Conservation (phyloP, 2,797 vertebrate genomes). For the Balearica regulorum region DNA sequence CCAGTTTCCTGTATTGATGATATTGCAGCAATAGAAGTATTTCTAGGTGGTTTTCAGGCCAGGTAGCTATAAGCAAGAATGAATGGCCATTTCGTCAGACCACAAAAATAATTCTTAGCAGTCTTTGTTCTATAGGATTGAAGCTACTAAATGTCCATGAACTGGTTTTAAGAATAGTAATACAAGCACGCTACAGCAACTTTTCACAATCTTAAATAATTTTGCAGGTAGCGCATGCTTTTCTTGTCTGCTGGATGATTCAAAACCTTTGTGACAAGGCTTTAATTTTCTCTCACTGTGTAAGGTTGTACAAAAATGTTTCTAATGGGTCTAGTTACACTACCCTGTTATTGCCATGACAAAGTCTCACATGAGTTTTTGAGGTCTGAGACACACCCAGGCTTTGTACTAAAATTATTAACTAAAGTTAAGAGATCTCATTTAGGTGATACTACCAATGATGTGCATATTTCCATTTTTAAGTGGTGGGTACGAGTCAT, state of each 20-base stretch:
- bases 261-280: background rate
- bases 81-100: background rate
- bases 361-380: background rate
- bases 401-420: background rate
- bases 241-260: background rate
- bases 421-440: background rate
- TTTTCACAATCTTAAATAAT: background rate
- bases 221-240: background rate
- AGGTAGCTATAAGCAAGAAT: background rate
- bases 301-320: background rate
- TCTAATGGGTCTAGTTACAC: background rate
- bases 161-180: background rate
- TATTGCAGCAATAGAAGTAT: background rate
- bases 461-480: constrained; percentile 84
- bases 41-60: background rate
- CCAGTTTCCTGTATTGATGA: background rate
- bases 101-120: background rate
- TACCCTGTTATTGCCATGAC: background rate
- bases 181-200: background rate
- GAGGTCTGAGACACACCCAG: background rate
- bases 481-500: constrained; percentile 57
- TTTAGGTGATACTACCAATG: constrained; percentile 70
- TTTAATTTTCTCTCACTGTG: background rate
- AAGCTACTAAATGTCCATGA: background rate
- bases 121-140: background rate